Evolutionary conservation across 2,888 invertebrate species (phyloP).

Genomic region (Orthosia gracilis): DNA sequence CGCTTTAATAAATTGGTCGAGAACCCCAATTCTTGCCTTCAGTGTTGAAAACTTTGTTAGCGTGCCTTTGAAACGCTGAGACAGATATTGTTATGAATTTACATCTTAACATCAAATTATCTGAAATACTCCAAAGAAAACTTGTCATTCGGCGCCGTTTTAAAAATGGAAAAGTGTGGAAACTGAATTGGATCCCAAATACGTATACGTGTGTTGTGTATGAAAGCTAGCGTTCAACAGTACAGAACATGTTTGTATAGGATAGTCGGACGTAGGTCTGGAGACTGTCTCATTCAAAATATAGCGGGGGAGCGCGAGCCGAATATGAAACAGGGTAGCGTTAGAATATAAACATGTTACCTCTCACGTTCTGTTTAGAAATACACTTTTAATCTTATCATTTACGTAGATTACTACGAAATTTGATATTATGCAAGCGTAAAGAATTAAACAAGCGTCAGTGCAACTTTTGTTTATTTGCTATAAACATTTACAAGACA

Average conservation of each 20-base stretch:
- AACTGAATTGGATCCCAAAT: constrained; percentile 48
- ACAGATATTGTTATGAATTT: constrained; percentile 68
- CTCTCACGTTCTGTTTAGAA: constrained; percentile 23
- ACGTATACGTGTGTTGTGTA: constrained; percentile 50
- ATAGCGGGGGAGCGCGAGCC: constrained; percentile 80
- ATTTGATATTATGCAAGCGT: constrained; percentile 29
- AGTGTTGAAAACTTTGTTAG: constrained; percentile 67
- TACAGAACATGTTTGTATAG: constrained; percentile 74
- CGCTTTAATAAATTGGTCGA: constrained; percentile 65
- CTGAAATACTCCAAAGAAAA: constrained; percentile 47
- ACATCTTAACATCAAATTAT: constrained; percentile 59
- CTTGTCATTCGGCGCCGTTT: constrained; percentile 56
- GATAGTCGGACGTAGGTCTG: constrained; percentile 80
- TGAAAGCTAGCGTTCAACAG: constrained; percentile 64
- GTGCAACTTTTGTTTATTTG: constrained; percentile 32
- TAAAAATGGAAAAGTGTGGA: constrained; percentile 60
- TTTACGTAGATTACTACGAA: constrained; percentile 26
- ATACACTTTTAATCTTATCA: constrained; percentile 42
- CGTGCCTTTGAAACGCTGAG: constrained; percentile 62
- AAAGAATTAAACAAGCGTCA: constrained; percentile 4
- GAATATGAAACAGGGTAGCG: constrained; percentile 85
- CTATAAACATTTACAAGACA: constrained; percentile 30
- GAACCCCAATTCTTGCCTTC: constrained; percentile 57
- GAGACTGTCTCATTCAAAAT: constrained; percentile 85
- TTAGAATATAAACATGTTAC: constrained; percentile 74